phyloP scores from a whole-genome alignment of 2,113 vertebrate species.

The Tenebrosternarchus preto region DNA sequence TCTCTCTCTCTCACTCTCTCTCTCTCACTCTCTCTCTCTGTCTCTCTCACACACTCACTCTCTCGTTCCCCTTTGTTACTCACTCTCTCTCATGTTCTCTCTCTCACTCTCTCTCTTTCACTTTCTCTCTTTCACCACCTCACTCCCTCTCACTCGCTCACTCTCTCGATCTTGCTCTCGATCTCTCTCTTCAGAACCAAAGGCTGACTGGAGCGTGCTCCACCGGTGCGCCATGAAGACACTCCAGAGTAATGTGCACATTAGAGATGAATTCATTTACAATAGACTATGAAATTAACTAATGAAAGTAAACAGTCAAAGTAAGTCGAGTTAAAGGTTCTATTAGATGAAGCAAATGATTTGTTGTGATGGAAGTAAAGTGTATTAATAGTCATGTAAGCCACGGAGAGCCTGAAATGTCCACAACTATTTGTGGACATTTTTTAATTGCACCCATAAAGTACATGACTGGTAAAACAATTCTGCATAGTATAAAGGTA shows the following conservation, averaged over 20 bases:
- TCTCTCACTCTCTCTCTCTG: slow-evolving; percentile 67
- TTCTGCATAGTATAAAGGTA: no score
- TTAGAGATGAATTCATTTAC: slow-evolving; percentile 31
- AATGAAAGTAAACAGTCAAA: slow-evolving; percentile 28
- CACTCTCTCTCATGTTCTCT: slow-evolving; percentile 35
- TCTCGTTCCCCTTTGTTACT: slow-evolving; percentile 37
- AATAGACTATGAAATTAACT: neutral
- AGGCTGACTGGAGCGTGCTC: slow-evolving; percentile 6
- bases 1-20: slow-evolving; percentile 17
- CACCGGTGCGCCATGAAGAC: slow-evolving; percentile 9
- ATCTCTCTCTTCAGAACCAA: neutral
- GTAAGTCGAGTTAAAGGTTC: neutral
- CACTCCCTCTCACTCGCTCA: slow-evolving; percentile 51
- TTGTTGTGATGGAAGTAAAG: no score
- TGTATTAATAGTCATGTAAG: no score
- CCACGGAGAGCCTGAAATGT: no score
- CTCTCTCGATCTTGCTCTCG: slow-evolving; percentile 39
- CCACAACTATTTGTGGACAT: no score
- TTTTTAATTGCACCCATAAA: no score
- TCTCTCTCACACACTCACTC: slow-evolving; percentile 58
- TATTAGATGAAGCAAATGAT: no score
- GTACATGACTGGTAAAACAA: no score
- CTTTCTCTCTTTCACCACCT: slow-evolving; percentile 62
- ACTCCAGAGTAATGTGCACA: slow-evolving; percentile 20
- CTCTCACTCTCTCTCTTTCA: slow-evolving; percentile 60